These are phyloP conservation scores for Sceloporus undulatus DNA, from an alignment of 2,113 vertebrate species.

Conservation along the genomic window DNA sequence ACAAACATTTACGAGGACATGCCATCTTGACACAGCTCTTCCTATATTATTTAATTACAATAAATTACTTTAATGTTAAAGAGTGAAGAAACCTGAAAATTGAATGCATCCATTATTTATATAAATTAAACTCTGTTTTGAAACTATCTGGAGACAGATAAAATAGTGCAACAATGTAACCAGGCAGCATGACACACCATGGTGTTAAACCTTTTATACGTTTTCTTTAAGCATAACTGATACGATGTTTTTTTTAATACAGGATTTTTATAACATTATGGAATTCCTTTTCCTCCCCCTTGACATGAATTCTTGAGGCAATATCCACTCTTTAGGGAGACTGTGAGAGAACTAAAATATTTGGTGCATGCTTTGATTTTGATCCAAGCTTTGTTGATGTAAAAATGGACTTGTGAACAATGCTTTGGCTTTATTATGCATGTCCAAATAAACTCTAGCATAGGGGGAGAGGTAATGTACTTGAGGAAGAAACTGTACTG, in stretches of 20 bases:
- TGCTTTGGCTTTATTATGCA: neutral
- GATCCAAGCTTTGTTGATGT: conserved; percentile 1
- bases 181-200: fast-evolving
- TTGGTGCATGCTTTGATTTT: conserved; percentile 1
- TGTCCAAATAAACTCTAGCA: conserved; percentile 1
- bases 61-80: conserved; percentile 11
- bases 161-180: neutral
- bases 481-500: conserved; percentile 28
- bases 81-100: conserved; percentile 17
- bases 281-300: neutral
- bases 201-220: neutral
- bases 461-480: neutral
- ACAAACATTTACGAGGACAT: conserved; percentile 18
- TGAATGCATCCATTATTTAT: conserved; percentile 5
- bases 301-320: conserved; percentile 18
- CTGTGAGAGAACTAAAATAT: neutral
- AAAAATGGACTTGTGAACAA: neutral
- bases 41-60: conserved; percentile 21
- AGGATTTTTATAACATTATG: conserved; percentile 2
- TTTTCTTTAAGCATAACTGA: conserved; percentile 28
- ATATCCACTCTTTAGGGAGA: conserved; percentile 20
- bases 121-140: conserved; percentile 24
- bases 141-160: neutral
- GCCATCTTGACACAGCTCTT: neutral
- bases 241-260: neutral